phyloP scores from a whole-genome alignment of 2,113 vertebrate species.

The Cisticola juncidis region DNA sequence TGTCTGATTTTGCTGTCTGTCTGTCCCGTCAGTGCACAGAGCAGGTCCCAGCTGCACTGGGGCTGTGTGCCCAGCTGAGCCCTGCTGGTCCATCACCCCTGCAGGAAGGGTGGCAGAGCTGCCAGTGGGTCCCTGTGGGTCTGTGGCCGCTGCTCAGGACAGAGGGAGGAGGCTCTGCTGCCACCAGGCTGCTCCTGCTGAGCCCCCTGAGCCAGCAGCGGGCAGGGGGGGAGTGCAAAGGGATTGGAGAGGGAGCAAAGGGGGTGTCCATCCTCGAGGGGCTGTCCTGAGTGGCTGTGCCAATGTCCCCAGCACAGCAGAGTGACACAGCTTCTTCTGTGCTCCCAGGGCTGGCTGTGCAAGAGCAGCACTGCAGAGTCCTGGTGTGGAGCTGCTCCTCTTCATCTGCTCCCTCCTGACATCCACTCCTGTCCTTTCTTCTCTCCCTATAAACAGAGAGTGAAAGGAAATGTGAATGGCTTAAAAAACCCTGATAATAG shows the following conservation, averaged over 20 bases:
- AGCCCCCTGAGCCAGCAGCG: neutral
- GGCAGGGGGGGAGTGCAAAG: neutral
- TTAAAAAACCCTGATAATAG: neutral
- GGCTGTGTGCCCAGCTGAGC: neutral
- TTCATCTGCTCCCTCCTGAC: neutral
- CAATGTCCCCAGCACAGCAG: neutral
- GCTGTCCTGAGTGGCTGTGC: neutral
- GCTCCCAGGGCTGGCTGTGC: neutral
- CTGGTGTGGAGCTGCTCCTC: neutral
- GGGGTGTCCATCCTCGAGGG: accelerated
- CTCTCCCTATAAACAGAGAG: neutral
- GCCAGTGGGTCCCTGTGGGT: accelerated
- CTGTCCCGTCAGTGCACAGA: accelerated
- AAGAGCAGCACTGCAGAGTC: neutral
- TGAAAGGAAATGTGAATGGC: neutral
- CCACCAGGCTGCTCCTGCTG: neutral
- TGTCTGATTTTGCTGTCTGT: neutral
- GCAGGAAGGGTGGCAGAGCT: neutral
- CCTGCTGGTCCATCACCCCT: neutral
- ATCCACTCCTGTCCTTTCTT: neutral
- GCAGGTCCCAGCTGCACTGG: neutral
- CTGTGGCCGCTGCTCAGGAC: accelerated
- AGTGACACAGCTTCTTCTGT: neutral
- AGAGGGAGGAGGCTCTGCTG: neutral
- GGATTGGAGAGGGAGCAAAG: neutral